Evolutionary conservation across 2,113 vertebrate species (phyloP), one percentile per base, ranked within the genome.

Genomic region (Thomomys bottae): DNA sequence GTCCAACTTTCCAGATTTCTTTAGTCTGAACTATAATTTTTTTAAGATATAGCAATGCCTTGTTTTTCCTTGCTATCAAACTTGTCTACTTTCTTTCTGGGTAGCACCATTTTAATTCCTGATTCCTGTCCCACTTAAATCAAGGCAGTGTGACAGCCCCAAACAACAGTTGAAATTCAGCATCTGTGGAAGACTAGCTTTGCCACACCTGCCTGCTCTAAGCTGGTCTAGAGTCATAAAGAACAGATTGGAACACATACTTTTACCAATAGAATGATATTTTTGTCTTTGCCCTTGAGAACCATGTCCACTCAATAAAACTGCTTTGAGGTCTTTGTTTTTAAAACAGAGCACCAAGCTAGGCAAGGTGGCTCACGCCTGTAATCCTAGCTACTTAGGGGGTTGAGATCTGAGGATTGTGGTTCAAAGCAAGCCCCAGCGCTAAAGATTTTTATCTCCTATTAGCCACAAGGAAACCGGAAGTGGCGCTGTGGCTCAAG

Each of bases 331-430:
- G 80, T 88, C 80, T 91, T n/a, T n/a, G n/a, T n/a, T n/a, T 93
- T 90, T 90, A 90, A 93, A 94, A 94, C 90, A 94, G 80, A 91
- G 80, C 80, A 84, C 92, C 94, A 93, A 94, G n/a, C n/a, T n/a
- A n/a, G n/a, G n/a, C n/a, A n/a, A n/a, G n/a, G n/a, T n/a, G n/a
- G n/a, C n/a, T n/a, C n/a, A n/a, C n/a, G n/a, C n/a, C n/a, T n/a
- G n/a, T n/a, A n/a, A n/a, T n/a, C n/a, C n/a, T n/a, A n/a, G n/a
- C n/a, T n/a, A n/a, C n/a, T n/a, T n/a, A n/a, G n/a, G n/a, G n/a
- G n/a, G n/a, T n/a, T n/a, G n/a, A n/a, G n/a, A n/a, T n/a, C n/a
- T n/a, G n/a, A n/a, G n/a, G n/a, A n/a, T n/a, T n/a, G n/a, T n/a
- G n/a, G n/a, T n/a, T n/a, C n/a, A n/a, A n/a, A n/a, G n/a, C n/a